Percentiles rank a stretch among this genome's conserved stretches.
Evolutionary conservation across 2,888 invertebrate species (phyloP).

Genomic region (Macrophya alboannulata): DNA sequence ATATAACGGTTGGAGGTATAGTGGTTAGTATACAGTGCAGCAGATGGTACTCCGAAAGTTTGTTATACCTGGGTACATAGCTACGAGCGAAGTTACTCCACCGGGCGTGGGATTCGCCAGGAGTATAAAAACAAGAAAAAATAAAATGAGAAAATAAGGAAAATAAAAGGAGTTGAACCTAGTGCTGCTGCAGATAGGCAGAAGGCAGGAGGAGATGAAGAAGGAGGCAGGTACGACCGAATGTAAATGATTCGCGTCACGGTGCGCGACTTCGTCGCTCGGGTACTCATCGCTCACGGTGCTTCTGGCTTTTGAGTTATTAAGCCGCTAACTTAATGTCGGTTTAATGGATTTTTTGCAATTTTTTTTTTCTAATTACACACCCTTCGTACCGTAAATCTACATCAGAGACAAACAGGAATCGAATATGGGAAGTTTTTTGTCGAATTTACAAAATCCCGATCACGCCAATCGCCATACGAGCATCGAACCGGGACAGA

Average conservation of each 20-base stretch:
- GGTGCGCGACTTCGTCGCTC: conserved; percentile 53
- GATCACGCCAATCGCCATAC: neutral
- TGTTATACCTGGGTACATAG: neutral
- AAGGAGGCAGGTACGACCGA: conserved; percentile 9
- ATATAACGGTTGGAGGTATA: conserved; percentile 25
- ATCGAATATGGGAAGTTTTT: neutral
- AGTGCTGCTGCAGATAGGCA: neutral
- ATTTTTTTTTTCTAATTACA: neutral
- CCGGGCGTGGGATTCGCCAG: conserved; percentile 55
- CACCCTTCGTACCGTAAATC: neutral
- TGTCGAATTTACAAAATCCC: no score
- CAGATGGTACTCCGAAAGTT: conserved; percentile 23
- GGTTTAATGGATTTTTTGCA: conserved; percentile 52
- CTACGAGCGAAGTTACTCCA: conserved; percentile 1
- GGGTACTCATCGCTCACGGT: conserved; percentile 5
- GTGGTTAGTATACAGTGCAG: neutral
- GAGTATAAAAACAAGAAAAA: neutral
- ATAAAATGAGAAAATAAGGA: neutral
- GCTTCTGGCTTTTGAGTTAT: neutral
- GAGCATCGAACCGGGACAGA: neutral
- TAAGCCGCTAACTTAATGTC: conserved; percentile 25
- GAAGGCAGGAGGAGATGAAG: neutral
- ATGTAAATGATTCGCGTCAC: conserved; percentile 57
- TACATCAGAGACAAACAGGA: neutral
- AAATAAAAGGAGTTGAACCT: conserved; percentile 2